Evolutionary conservation across 1,140 invertebrate genomes (phyloP), one percentile per base, ranked within the genome.

Genomic region (Pseudoatta argentina): DNA sequence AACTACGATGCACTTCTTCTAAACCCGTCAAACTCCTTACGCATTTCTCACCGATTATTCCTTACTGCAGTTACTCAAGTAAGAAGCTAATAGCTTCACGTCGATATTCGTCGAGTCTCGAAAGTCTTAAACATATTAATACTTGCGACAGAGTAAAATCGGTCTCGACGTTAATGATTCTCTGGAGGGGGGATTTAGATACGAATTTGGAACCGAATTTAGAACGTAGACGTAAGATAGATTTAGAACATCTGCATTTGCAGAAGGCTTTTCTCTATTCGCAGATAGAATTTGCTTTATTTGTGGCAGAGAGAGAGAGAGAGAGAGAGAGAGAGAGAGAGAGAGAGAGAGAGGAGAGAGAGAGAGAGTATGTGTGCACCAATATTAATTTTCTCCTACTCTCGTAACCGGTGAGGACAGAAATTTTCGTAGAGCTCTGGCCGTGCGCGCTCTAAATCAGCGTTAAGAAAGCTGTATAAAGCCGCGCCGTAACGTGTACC

Each of bases 381-480:
- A 44, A 55, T 78, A 78, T 85, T 85, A 66, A 83, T 83, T 75
- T 83, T 55, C 55, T 39, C 8, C 7, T 44, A 18, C 10, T 3
- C 66, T 59, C 18, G 34, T 81, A 59, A 59, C 8, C 53, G 24
- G 69, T 14, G 69, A 51, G 55, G 69, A 83, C 24, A 61, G 79
- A 75, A 83, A 83, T 75, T 83, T 73, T 55, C 55, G 34, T 53
- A 66, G 76, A 66, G 61, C 73, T 66, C 21, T 30, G 44, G 48
- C 48, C 27, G 51, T 12, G 59, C 27, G 8, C 48, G 53, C 18
- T 78, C 51, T 85, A 85, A 78, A 78, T 85, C 63, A 85, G 82
- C 51, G 48, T 85, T 78, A 85, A 78, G 82, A 85, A 85, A 78
- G 72, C 82, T 78, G 72, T 57, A 85, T 78, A 85, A 85, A 85